phyloP scores from a whole-genome alignment of 2,797 vertebrate species.

The Gouania willdenowi region DNA sequence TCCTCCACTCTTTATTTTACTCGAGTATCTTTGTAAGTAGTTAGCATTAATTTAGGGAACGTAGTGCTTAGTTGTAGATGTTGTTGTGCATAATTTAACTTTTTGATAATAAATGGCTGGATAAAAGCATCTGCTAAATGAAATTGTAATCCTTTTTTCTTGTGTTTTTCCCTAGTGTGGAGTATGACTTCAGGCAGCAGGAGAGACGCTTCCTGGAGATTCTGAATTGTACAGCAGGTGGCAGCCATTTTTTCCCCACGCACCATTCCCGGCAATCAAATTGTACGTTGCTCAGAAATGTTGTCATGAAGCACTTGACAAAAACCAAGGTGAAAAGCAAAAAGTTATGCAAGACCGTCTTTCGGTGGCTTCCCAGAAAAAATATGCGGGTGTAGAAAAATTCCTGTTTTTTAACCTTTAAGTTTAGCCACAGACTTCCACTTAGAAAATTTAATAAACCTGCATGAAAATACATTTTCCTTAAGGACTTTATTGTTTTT shows the following conservation, averaged over 20 bases:
- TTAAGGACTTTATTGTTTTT: slow-evolving; percentile 16
- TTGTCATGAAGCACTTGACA: slow-evolving; percentile 49
- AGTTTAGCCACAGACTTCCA: slow-evolving; percentile 10
- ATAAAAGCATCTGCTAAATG: no score
- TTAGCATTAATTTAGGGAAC: no score
- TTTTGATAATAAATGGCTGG: no score
- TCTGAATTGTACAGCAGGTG: slow-evolving; percentile 47
- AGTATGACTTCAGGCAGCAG: slow-evolving; percentile 79
- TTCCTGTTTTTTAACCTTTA: no score
- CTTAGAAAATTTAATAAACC: no score
- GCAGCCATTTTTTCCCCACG: slow-evolving; percentile 30
- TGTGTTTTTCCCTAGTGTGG: slow-evolving; percentile 67
- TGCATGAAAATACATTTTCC: slow-evolving; percentile 7
- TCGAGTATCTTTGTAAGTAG: no score
- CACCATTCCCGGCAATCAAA: slow-evolving; percentile 42
- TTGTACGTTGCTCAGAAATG: slow-evolving; percentile 54
- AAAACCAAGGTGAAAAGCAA: slow-evolving; percentile 72
- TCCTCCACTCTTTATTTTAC: no score
- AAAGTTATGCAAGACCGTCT: slow-evolving; percentile 72
- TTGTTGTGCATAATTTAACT: no score
- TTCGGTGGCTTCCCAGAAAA: slow-evolving; percentile 72
- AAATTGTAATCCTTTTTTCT: background rate
- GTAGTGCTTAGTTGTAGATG: no score
- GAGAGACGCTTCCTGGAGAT: slow-evolving; percentile 70
- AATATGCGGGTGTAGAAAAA: slow-evolving; percentile 56